These are phyloP conservation scores for Caenorhabditis sp. DNA, from an alignment of 2,888 invertebrate species.

Conservation along the genomic window DNA sequence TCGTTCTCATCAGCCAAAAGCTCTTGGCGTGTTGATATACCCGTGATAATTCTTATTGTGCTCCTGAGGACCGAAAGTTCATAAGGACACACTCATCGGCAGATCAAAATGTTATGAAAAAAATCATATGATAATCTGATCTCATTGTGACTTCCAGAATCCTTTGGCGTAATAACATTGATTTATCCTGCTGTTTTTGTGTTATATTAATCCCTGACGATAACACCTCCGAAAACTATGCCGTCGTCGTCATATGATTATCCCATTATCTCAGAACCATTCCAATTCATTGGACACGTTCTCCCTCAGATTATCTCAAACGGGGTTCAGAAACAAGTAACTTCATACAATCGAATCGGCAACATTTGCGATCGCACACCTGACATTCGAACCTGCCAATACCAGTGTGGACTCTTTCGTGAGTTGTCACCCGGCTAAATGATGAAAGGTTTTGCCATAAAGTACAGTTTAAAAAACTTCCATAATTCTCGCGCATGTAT, in stretches of 20 bases:
- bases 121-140: constrained; percentile 17
- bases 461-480: too few relatives aligned
- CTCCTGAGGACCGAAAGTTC: constrained; percentile 61
- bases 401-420: constrained; percentile 83
- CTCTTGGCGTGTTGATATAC: constrained; percentile 82
- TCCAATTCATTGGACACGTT: not conserved
- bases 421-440: constrained; percentile 69
- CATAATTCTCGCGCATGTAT: constrained; percentile 78
- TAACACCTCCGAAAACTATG: too few relatives aligned
- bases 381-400: constrained; percentile 83
- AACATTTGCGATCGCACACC: constrained; percentile 74
- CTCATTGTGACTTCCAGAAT: constrained; percentile 22
- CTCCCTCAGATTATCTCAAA: not conserved
- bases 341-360: constrained; percentile 79
- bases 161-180: constrained; percentile 40
- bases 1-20: constrained; percentile 79
- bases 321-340: constrained; percentile 42
- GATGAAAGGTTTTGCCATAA: too few relatives aligned
- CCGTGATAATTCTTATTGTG: constrained; percentile 79
- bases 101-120: not conserved
- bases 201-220: constrained; percentile 41
- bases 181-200: constrained; percentile 72
- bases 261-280: constrained; percentile 6
- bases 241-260: constrained; percentile 24
- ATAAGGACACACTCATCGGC: constrained; percentile 1